These are phyloP conservation scores for Rhingia rostrata DNA, from an alignment of 2,888 invertebrate genomes.

Conservation along the genomic window DNA sequence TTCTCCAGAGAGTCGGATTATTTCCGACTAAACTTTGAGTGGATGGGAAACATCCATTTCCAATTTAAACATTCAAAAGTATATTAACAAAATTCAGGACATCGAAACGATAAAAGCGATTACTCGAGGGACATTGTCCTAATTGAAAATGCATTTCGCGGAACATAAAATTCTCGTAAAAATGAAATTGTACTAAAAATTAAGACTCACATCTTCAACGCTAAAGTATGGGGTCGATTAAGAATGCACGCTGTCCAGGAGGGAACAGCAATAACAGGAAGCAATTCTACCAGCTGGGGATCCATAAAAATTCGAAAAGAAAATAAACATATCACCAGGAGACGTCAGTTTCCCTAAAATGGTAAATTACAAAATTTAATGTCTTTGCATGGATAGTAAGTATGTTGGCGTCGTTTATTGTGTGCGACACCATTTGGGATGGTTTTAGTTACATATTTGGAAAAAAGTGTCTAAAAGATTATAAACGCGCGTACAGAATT, in stretches of 20 bases:
- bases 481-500: no score
- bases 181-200: conserved; percentile 39
- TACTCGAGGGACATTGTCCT: conserved; percentile 66
- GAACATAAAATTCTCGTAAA: conserved; percentile 67
- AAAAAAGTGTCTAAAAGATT: no score
- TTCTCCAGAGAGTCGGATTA: neutral
- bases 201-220: conserved; percentile 28
- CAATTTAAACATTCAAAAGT: conserved; percentile 38
- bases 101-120: conserved; percentile 66
- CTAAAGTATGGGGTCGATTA: conserved; percentile 13
- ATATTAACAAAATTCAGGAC: conserved; percentile 60
- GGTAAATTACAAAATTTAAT: conserved; percentile 26
- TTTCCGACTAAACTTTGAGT: conserved; percentile 26
- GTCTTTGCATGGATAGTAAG: conserved; percentile 7
- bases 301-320: conserved; percentile 51
- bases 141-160: conserved; percentile 74
- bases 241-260: conserved; percentile 23
- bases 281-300: conserved; percentile 21
- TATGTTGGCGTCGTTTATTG: no score
- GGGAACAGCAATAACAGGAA: neutral
- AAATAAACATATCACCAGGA: conserved; percentile 46
- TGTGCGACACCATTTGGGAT: no score
- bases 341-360: conserved; percentile 29
- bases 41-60: conserved; percentile 13
- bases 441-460: no score